Conservation (phyloP, 2,113 vertebrate genomes). For the Ophthalmolycus amberensis region DNA sequence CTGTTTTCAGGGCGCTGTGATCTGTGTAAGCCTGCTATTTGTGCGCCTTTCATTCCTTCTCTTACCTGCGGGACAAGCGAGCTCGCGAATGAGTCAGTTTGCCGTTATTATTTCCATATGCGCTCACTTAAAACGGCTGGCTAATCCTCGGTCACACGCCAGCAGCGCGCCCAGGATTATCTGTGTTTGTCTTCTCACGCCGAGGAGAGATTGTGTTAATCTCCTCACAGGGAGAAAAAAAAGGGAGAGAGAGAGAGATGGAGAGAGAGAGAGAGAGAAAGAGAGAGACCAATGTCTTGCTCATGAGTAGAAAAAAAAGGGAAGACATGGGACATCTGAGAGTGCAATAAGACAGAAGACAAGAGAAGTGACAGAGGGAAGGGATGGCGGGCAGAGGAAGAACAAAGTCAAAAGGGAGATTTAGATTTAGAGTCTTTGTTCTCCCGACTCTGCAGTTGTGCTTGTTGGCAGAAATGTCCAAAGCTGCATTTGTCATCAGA, state of each 20-base stretch:
- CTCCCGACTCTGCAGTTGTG: slow-evolving; percentile 55
- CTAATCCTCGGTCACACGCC: slow-evolving; percentile 83
- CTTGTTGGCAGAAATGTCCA: slow-evolving; percentile 70
- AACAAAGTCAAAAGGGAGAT: slow-evolving; percentile 74
- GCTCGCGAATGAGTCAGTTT: slow-evolving; percentile 62
- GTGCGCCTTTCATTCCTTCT: slow-evolving; percentile 56
- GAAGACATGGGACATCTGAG: slow-evolving; percentile 48
- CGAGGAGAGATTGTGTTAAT: slow-evolving; percentile 82
- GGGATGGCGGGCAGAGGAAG: slow-evolving; percentile 50
- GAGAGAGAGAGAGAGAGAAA: slow-evolving; percentile 16
- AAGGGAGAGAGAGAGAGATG: slow-evolving; percentile 1
- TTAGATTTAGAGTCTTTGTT: slow-evolving; percentile 67
- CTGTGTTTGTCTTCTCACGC: slow-evolving; percentile 83
- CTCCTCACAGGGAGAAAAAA: slow-evolving; percentile 67
- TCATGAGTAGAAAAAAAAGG: background rate
- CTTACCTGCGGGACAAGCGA: slow-evolving; percentile 69
- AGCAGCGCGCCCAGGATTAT: slow-evolving; percentile 81
- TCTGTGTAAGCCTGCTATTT: slow-evolving; percentile 70
- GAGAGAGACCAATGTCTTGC: slow-evolving; percentile 49
- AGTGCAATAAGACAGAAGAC: slow-evolving; percentile 51
- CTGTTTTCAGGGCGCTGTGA: slow-evolving; percentile 47
- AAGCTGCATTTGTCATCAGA: slow-evolving; percentile 68
- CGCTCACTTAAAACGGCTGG: slow-evolving; percentile 78
- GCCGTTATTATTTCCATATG: slow-evolving; percentile 77
- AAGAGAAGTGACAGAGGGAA: slow-evolving; percentile 58